A percentile compares a stretch with the other conserved stretches of the same genome.
Conservation (phyloP, 2,888 invertebrate genomes). For the Hydrotaea diabolus region DNA sequence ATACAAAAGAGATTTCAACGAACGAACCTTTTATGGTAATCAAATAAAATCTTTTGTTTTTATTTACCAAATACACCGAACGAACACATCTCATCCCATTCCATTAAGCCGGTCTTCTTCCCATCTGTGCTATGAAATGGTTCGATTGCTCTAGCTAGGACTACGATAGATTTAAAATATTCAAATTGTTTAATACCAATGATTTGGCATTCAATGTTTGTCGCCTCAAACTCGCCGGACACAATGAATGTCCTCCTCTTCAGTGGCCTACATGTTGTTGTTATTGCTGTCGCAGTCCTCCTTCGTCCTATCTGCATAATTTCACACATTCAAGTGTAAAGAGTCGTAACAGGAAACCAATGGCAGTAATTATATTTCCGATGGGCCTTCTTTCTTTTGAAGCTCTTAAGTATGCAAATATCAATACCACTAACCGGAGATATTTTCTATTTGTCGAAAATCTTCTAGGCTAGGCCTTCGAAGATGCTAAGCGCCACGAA, state of each 20-base stretch:
- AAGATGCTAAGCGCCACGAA: too few species aligned
- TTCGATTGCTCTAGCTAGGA: neutral
- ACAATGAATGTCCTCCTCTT: neutral
- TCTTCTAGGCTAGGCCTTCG: too few species aligned
- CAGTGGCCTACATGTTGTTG: neutral
- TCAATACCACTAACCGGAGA: too few species aligned
- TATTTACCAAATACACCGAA: neutral
- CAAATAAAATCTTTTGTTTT: slow-evolving; percentile 29
- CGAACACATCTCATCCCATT: neutral
- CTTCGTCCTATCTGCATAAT: slow-evolving; percentile 1
- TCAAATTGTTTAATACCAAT: slow-evolving; percentile 15
- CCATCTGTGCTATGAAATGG: too few species aligned
- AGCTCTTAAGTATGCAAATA: neutral
- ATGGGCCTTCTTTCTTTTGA: neutral
- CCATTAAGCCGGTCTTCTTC: too few species aligned
- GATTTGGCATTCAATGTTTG: neutral
- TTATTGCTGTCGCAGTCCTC: neutral
- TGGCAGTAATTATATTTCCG: slow-evolving; percentile 7
- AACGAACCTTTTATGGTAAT: slow-evolving; percentile 40
- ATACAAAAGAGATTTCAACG: slow-evolving; percentile 21
- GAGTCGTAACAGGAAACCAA: neutral
- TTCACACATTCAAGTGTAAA: slow-evolving; percentile 18
- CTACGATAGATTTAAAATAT: slow-evolving; percentile 7
- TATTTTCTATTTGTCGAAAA: too few species aligned
- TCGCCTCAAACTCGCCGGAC: neutral